Evolutionary conservation across 2,888 invertebrate genomes (phyloP).

Genomic region (Myopa tessellatipennis): DNA sequence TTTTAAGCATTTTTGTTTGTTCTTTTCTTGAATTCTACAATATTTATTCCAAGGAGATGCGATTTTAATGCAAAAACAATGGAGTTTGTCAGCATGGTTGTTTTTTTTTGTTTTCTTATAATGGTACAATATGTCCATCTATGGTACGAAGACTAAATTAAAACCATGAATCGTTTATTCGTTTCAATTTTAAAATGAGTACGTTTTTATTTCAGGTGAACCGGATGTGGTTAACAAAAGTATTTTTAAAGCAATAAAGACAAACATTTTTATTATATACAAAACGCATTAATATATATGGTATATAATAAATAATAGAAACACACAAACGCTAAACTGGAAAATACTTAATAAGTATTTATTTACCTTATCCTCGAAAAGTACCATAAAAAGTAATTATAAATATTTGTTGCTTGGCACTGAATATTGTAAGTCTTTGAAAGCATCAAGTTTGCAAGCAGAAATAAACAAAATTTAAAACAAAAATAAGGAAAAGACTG

Average conservation of each 20-base stretch:
- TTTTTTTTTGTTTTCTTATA: too few relatives aligned
- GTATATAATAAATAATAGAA: not conserved
- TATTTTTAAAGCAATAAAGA: not conserved
- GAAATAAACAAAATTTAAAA: not conserved
- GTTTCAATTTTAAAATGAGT: not conserved
- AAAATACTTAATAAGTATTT: not conserved
- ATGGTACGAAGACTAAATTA: too few relatives aligned
- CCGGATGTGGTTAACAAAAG: not conserved
- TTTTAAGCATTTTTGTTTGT: too few relatives aligned
- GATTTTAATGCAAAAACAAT: too few relatives aligned
- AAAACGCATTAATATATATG: not conserved
- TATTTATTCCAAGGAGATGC: too few relatives aligned
- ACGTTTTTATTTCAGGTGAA: not conserved
- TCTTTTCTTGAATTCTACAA: too few relatives aligned
- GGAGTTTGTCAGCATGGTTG: too few relatives aligned
- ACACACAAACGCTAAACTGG: not conserved
- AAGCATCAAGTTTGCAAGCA: too few relatives aligned
- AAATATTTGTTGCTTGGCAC: not conserved
- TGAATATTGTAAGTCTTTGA: too few relatives aligned
- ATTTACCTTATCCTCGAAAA: not conserved
- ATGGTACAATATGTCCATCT: too few relatives aligned
- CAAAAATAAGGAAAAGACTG: not conserved
- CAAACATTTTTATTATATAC: not conserved
- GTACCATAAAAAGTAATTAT: not conserved
- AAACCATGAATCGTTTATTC: too few relatives aligned